Percentiles rank a stretch among this genome's conserved stretches.
phyloP scores from a whole-genome alignment of 1,140 invertebrate genomes.

The Formica selysi region DNA sequence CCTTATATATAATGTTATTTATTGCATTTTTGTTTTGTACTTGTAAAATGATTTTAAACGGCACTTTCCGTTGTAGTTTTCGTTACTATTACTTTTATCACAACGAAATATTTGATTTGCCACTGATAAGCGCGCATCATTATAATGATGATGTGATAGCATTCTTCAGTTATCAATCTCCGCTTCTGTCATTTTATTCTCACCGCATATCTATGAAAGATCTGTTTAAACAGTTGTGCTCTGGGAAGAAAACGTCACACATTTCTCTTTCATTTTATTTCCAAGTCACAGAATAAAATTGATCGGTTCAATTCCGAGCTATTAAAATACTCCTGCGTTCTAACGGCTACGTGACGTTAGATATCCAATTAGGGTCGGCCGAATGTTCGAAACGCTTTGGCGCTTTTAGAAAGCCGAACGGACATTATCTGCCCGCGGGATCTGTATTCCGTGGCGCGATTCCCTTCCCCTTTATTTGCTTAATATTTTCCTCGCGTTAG shows the following conservation, averaged over 20 bases:
- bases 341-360: slow-evolving; percentile 22
- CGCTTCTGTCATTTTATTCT: not conserved
- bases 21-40: not conserved
- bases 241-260: not conserved
- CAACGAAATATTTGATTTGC: not conserved
- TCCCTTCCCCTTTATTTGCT: not conserved
- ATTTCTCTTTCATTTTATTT: not conserved
- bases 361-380: slow-evolving; percentile 37
- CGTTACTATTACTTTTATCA: not conserved
- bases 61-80: not conserved
- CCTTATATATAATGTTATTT: not conserved
- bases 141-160: not conserved
- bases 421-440: slow-evolving; percentile 5
- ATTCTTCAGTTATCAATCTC: not conserved
- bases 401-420: slow-evolving; percentile 45
- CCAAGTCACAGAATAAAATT: not conserved
- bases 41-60: not conserved
- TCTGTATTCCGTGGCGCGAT: slow-evolving; percentile 32
- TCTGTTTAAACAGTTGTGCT: not conserved
- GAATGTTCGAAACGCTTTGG: slow-evolving; percentile 7
- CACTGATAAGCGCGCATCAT: not conserved
- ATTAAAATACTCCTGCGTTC: slow-evolving; percentile 10
- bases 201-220: no score
- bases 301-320: slow-evolving; percentile 1
- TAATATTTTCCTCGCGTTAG: slow-evolving; percentile 49